Conservation (phyloP, 2,113 vertebrate species). For the Peromyscus maniculatus region DNA sequence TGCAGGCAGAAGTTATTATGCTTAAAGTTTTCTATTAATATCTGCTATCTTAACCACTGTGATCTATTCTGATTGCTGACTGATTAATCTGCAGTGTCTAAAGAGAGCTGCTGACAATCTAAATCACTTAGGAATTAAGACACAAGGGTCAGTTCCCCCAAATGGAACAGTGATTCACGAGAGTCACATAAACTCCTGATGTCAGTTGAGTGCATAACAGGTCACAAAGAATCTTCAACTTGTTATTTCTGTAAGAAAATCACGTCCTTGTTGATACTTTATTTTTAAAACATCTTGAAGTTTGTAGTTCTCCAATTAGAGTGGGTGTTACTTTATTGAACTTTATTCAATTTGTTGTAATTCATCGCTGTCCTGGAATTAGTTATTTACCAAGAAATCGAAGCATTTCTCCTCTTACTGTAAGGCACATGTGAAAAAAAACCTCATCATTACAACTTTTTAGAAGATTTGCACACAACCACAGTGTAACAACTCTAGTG, state of each 20-base stretch:
- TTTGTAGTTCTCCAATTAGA: constrained; percentile 24
- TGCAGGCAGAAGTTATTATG: background rate
- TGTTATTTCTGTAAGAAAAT: background rate
- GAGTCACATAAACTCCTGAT: too few species aligned
- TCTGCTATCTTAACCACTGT: background rate
- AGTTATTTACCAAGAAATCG: constrained; percentile 13
- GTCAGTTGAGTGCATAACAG: too few species aligned
- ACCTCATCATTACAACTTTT: too few species aligned
- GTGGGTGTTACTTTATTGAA: background rate
- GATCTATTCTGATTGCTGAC: background rate
- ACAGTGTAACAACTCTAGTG: too few species aligned
- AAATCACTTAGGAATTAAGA: constrained; percentile 49
- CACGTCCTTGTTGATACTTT: background rate
- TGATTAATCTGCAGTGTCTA: background rate
- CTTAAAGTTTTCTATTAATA: constrained; percentile 36
- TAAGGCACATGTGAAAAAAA: background rate
- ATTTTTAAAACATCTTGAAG: constrained; percentile 8
- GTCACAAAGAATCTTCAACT: background rate
- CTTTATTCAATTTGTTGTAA: constrained; percentile 38
- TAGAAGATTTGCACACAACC: too few species aligned
- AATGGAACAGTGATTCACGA: too few species aligned
- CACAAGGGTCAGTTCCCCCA: background rate
- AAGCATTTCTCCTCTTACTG: background rate
- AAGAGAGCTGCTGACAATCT: background rate
- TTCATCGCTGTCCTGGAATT: background rate